A percentile compares a stretch with the other conserved stretches of the same genome.
These are phyloP conservation scores for Drosophila parthenogenetica DNA, from an alignment of 2,888 invertebrate species.

Conservation along the genomic window DNA sequence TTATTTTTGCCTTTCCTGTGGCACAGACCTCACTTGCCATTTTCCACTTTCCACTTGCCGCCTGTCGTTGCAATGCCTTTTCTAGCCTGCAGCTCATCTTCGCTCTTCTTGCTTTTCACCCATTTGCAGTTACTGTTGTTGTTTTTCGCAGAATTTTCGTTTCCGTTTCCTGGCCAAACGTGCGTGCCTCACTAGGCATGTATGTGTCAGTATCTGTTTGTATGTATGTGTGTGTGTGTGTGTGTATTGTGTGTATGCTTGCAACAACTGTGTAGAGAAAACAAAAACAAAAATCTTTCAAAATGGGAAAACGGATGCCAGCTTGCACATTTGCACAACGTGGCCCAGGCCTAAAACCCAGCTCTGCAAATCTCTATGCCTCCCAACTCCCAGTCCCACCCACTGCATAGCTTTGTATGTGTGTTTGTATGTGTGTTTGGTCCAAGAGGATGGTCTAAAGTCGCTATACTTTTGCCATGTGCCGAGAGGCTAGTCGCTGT, in stretches of 20 bases:
- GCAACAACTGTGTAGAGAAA: constrained; percentile 58
- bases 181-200: constrained; percentile 55
- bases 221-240: constrained; percentile 19
- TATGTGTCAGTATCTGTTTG: constrained; percentile 27
- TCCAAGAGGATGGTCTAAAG: constrained; percentile 56
- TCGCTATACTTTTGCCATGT: constrained; percentile 57
- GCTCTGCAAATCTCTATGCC: constrained; percentile 8
- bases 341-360: constrained; percentile 53
- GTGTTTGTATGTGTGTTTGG: constrained; percentile 20
- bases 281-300: constrained; percentile 78
- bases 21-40: constrained; percentile 17
- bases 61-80: constrained; percentile 30
- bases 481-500: constrained; percentile 42
- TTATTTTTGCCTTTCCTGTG: constrained; percentile 78
- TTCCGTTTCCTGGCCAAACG: constrained; percentile 80
- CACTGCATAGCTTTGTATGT: background rate
- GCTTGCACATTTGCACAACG: constrained; percentile 81
- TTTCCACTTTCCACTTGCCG: constrained; percentile 3
- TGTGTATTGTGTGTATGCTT: constrained; percentile 20
- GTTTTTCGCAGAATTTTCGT: constrained; percentile 81
- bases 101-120: constrained; percentile 30
- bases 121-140: constrained; percentile 56
- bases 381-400: background rate
- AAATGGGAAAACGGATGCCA: constrained; percentile 78
- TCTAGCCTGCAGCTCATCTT: constrained; percentile 44